Conservation (phyloP, 2,113 vertebrate species). For the Pagrus major region DNA sequence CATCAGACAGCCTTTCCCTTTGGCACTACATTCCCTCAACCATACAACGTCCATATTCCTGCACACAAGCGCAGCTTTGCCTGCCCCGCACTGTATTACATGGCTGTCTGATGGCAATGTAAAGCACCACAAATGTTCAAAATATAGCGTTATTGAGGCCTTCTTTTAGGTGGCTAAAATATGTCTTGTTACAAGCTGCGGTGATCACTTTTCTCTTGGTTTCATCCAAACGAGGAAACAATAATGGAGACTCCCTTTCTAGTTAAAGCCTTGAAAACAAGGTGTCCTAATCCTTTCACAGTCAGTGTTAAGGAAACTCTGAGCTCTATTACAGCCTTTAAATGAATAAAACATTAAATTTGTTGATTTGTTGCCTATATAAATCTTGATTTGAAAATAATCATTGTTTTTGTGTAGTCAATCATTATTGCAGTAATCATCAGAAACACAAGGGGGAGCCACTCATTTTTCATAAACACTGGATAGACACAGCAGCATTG, state of each 20-base stretch:
- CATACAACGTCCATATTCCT: no score
- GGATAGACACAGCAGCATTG: not conserved
- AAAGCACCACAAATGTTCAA: no score
- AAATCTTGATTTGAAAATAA: not conserved
- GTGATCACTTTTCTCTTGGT: not conserved
- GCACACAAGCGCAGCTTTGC: no score
- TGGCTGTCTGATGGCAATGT: no score
- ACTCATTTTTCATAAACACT: not conserved
- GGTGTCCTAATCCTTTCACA: not conserved
- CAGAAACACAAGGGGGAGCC: constrained; percentile 29
- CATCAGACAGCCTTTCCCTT: no score
- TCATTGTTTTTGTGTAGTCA: not conserved
- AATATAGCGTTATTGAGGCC: no score
- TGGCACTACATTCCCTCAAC: no score
- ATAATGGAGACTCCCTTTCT: not conserved
- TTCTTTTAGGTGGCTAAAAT: no score
- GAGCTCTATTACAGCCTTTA: not conserved
- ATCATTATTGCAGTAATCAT: constrained; percentile 1
- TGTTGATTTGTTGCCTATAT: not conserved
- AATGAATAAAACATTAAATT: not conserved
- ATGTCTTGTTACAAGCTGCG: no score
- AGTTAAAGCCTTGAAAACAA: not conserved
- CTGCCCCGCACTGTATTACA: no score
- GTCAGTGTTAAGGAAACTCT: not conserved
- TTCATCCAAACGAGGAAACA: not conserved